Evolutionary conservation across 1,140 invertebrate genomes (phyloP).

Genomic region (Sogatella furcifera): DNA sequence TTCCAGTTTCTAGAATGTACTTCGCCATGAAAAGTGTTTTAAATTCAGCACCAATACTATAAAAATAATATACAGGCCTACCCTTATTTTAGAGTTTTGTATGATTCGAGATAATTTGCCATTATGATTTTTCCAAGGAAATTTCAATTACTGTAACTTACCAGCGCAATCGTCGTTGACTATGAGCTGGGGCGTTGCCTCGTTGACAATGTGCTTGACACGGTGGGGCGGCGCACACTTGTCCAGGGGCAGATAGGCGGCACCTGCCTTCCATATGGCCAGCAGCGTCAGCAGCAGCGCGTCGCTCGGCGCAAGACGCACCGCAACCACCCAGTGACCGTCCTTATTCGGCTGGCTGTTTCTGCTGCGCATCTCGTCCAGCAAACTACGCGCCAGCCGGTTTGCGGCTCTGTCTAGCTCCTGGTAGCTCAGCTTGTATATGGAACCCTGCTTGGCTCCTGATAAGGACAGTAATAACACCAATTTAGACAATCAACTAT

Average conservation of each 20-base stretch:
- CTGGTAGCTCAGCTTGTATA: conserved; percentile 43
- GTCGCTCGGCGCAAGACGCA: conserved; percentile 64
- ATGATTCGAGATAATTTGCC: too few species aligned
- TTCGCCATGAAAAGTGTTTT: too few species aligned
- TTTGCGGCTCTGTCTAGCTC: conserved; percentile 48
- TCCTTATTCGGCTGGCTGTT: conserved; percentile 41
- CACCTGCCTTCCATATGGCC: conserved; percentile 68
- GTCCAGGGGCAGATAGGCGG: conserved; percentile 72
- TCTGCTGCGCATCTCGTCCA: conserved; percentile 25
- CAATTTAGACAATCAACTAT: too few species aligned
- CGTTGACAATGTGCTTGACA: conserved; percentile 62
- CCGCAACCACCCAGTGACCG: conserved; percentile 55
- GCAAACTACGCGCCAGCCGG: conserved; percentile 42
- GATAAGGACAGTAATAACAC: not conserved
- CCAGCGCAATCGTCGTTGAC: conserved; percentile 40
- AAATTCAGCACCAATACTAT: too few species aligned
- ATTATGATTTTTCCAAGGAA: too few species aligned
- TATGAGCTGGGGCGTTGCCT: conserved; percentile 57
- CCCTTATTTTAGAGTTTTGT: too few species aligned
- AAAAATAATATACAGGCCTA: too few species aligned
- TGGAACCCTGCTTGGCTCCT: not conserved
- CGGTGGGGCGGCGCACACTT: conserved; percentile 58
- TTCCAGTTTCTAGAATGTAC: too few species aligned
- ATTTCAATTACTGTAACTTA: not conserved
- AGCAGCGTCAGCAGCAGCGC: conserved; percentile 54